Percentiles rank a stretch among this genome's conserved stretches.
phyloP scores from a whole-genome alignment of 2,888 invertebrate species.

The Drosophila ezoana region DNA sequence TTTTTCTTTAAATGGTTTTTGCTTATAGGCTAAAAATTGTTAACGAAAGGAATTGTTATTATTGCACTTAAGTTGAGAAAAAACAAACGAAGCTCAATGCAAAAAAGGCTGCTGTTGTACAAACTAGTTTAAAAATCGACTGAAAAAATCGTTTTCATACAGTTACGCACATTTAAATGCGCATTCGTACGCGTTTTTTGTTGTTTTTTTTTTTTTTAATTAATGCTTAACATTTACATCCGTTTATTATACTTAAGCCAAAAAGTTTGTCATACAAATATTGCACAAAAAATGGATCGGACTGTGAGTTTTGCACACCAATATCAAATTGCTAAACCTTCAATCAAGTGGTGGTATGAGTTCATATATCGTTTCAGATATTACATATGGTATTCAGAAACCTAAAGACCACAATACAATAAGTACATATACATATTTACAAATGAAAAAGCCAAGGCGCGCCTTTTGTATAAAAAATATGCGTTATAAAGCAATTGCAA shows the following conservation, averaged over 20 bases:
- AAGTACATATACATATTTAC: slow-evolving; percentile 69
- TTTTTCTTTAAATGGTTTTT: slow-evolving; percentile 8
- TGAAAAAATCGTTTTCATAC: slow-evolving; percentile 35
- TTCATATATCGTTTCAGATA: slow-evolving; percentile 39
- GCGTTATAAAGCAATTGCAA: slow-evolving; percentile 46
- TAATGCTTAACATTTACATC: slow-evolving; percentile 59
- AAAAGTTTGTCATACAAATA: slow-evolving; percentile 82
- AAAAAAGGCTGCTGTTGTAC: slow-evolving; percentile 76
- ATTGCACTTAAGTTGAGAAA: slow-evolving; percentile 74
- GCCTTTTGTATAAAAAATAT: slow-evolving; percentile 70
- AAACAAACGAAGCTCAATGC: slow-evolving; percentile 72
- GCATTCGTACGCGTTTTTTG: slow-evolving; percentile 7
- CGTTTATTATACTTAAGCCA: slow-evolving; percentile 67
- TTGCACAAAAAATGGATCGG: slow-evolving; percentile 82
- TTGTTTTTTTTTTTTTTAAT: neutral
- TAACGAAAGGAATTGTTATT: slow-evolving; percentile 70
- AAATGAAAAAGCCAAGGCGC: slow-evolving; percentile 67
- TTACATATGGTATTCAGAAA: slow-evolving; percentile 65
- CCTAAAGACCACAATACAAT: slow-evolving; percentile 76
- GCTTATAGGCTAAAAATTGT: slow-evolving; percentile 51
- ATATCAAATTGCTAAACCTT: slow-evolving; percentile 70
- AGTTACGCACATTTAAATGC: slow-evolving; percentile 17
- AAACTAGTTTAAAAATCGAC: slow-evolving; percentile 77
- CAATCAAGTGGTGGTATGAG: slow-evolving; percentile 77
- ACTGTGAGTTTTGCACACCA: slow-evolving; percentile 73